Evolutionary conservation across 2,888 invertebrate genomes (phyloP).

Genomic region (Ommatoiulus sabulosus): DNA sequence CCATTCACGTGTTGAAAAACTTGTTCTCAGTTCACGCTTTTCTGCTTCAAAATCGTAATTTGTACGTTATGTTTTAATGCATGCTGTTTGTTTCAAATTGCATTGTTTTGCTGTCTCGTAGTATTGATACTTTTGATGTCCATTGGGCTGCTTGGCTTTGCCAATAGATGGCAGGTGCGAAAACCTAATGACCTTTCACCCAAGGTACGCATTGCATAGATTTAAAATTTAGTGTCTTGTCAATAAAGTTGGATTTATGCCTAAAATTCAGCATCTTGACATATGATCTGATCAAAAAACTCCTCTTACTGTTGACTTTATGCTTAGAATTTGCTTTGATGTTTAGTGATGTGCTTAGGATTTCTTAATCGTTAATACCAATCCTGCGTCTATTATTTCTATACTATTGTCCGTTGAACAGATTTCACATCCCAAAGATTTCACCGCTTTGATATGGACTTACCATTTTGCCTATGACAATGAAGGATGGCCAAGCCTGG

Average conservation of each 20-base stretch:
- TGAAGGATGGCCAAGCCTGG: constrained; percentile 68
- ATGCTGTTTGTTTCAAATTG: not conserved
- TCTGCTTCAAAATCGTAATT: not conserved
- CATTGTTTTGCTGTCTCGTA: constrained; percentile 18
- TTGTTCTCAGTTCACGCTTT: not conserved
- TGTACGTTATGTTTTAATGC: not conserved
- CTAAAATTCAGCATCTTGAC: too few relatives aligned
- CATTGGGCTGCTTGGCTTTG: constrained; percentile 56
- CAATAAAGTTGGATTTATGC: too few relatives aligned
- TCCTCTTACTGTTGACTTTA: too few relatives aligned
- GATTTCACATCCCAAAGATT: constrained; percentile 61
- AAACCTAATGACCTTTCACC: not conserved
- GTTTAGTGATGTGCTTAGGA: too few relatives aligned
- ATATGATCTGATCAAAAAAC: too few relatives aligned
- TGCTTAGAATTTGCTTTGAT: too few relatives aligned
- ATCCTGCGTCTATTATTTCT: too few relatives aligned
- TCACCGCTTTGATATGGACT: constrained; percentile 68
- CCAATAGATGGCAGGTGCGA: constrained; percentile 6
- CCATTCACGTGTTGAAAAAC: not conserved
- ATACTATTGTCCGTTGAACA: not conserved
- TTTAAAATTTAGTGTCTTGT: too few relatives aligned
- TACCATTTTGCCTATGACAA: constrained; percentile 69
- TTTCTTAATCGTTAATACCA: too few relatives aligned
- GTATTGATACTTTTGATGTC: constrained; percentile 56
- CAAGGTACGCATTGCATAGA: constrained; percentile 49